Evolutionary conservation across 2,113 vertebrate genomes (phyloP).

Genomic region (Gambusia affinis): DNA sequence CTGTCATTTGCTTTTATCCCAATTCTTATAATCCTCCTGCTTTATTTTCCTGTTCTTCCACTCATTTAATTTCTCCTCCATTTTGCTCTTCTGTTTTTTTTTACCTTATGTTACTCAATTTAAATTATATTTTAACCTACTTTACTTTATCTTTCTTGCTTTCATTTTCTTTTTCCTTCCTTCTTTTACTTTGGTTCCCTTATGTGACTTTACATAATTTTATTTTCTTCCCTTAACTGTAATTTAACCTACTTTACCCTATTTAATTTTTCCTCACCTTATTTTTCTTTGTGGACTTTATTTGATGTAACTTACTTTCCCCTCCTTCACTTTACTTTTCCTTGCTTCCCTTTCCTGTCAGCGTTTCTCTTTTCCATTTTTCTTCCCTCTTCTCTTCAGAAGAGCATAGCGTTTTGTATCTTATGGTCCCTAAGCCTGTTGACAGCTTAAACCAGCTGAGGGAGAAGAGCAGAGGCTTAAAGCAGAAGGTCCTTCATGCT

Average conservation of each 20-base stretch:
- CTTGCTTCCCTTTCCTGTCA: not conserved
- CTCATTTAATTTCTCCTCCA: not conserved
- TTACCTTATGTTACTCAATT: not conserved
- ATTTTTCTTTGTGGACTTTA: not conserved
- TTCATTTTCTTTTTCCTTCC: too few species aligned
- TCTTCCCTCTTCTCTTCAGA: conserved; percentile 79
- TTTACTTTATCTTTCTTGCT: not conserved
- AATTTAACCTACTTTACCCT: not conserved
- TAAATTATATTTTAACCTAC: too few species aligned
- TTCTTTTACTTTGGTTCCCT: too few species aligned
- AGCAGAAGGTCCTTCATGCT: conserved; percentile 89
- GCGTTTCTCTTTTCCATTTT: not conserved
- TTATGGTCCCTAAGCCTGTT: conserved; percentile 91
- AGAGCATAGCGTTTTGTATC: conserved; percentile 91
- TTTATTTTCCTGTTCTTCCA: not conserved
- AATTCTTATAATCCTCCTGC: not conserved
- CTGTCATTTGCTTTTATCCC: conserved; percentile 4
- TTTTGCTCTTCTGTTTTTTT: not conserved
- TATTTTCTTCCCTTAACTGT: too few species aligned
- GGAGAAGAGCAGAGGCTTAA: conserved; percentile 91
- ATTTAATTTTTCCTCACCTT: conserved; percentile 16
- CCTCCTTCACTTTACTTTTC: not conserved
- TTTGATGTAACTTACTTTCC: not conserved
- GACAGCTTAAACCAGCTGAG: conserved; percentile 91
- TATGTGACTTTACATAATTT: too few species aligned